A percentile compares a stretch with the other conserved stretches of the same genome.
Conservation (phyloP, 2,888 invertebrate genomes). For the Drosophila ezoana region DNA sequence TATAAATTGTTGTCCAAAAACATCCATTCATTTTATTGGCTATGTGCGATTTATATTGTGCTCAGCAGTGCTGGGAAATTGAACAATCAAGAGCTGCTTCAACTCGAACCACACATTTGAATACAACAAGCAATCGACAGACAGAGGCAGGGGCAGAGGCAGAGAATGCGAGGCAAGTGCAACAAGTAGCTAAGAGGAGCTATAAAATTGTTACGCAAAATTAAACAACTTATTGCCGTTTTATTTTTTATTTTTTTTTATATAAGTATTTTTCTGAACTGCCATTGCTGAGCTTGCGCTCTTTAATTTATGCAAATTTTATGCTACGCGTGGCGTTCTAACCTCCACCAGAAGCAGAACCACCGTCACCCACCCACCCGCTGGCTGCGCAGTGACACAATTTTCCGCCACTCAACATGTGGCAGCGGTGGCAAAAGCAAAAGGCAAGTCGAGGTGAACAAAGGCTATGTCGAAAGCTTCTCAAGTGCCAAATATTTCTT, state of each 20-base stretch:
- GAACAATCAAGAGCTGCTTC: neutral
- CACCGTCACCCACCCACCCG: slow-evolving; percentile 39
- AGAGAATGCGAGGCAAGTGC: slow-evolving; percentile 26
- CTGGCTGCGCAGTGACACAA: slow-evolving; percentile 68
- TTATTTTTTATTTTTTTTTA: slow-evolving; percentile 13
- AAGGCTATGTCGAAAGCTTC: slow-evolving; percentile 59
- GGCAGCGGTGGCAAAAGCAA: slow-evolving; percentile 50
- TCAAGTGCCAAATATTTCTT: slow-evolving; percentile 67
- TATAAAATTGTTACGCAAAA: slow-evolving; percentile 63
- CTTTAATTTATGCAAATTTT: slow-evolving; percentile 76
- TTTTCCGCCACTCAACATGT: slow-evolving; percentile 76
- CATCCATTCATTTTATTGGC: too few relatives aligned
- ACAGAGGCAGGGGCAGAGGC: neutral
- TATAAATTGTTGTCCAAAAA: too few relatives aligned
- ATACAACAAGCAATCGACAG: neutral
- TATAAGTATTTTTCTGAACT: slow-evolving; percentile 30
- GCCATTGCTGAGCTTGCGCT: slow-evolving; percentile 46
- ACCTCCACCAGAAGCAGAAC: slow-evolving; percentile 20
- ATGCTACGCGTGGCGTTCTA: slow-evolving; percentile 67
- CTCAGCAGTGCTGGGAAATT: neutral
- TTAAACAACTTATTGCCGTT: slow-evolving; percentile 67
- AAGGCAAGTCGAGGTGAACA: slow-evolving; percentile 62
- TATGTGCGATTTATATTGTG: neutral
- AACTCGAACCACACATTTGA: slow-evolving; percentile 2
- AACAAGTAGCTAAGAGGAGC: slow-evolving; percentile 60